A percentile compares a stretch with the other conserved stretches of the same genome.
Conservation (phyloP, 2,888 invertebrate species). For the Tetanocera ferruginea region DNA sequence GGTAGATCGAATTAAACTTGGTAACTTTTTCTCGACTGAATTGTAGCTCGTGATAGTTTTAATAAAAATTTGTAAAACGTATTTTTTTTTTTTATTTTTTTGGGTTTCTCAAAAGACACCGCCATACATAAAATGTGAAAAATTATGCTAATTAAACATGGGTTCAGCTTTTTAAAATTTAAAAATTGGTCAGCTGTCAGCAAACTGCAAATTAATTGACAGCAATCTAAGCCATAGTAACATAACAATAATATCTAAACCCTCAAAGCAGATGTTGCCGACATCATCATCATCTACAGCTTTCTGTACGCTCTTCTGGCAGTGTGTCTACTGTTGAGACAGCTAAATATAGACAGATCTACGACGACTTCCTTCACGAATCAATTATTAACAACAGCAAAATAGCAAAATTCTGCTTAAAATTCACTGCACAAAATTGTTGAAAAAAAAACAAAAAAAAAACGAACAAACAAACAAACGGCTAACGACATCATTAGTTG, state of each 20-base stretch:
- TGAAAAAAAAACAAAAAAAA: not conserved
- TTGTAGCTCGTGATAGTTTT: too few species aligned
- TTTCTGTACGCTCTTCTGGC: not conserved
- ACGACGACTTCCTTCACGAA: slow-evolving; percentile 1
- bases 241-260: not conserved
- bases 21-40: too few species aligned
- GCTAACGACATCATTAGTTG: too few species aligned
- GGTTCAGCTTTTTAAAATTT: not conserved
- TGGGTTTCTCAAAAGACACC: not conserved
- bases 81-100: too few species aligned
- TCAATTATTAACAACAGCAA: not conserved
- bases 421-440: slow-evolving; percentile 22
- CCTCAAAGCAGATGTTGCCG: slow-evolving; percentile 19
- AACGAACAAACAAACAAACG: too few species aligned
- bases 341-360: not conserved
- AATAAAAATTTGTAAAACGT: too few species aligned
- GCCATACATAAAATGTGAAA: not conserved
- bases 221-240: not conserved
- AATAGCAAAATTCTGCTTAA: not conserved
- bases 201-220: not conserved
- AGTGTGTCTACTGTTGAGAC: not conserved
- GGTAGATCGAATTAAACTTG: too few species aligned
- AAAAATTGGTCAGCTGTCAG: not conserved
- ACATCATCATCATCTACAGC: not conserved
- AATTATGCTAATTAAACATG: not conserved